Evolutionary conservation across 1,140 invertebrate species (phyloP).

Genomic region (Mactra quadrangularis): DNA sequence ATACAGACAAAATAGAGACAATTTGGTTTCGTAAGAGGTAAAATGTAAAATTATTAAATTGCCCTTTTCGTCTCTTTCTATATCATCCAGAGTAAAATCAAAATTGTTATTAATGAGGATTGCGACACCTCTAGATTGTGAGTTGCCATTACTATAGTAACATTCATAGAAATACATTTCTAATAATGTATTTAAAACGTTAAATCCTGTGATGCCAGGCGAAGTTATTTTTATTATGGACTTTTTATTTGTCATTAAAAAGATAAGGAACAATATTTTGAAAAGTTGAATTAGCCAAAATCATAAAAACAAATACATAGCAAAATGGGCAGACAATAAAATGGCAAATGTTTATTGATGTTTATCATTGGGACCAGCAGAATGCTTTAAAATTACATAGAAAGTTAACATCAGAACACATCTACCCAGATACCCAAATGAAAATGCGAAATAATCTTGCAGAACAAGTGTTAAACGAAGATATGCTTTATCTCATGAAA

Average conservation of each 20-base stretch:
- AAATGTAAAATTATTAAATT: too few species aligned
- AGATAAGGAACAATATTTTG: constrained; percentile 34
- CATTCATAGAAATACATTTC: too few species aligned
- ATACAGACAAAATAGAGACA: too few species aligned
- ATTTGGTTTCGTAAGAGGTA: too few species aligned
- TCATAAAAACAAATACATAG: constrained; percentile 12
- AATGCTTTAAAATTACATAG: constrained; percentile 30
- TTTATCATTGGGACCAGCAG: constrained; percentile 49
- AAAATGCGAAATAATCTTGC: constrained; percentile 61
- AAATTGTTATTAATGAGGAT: too few species aligned
- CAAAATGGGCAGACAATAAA: not conserved
- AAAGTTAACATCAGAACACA: constrained; percentile 44
- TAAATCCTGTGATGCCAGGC: constrained; percentile 3
- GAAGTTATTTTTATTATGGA: constrained; percentile 50
- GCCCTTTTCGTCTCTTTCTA: too few species aligned
- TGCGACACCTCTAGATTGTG: too few species aligned
- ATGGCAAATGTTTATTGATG: constrained; percentile 56
- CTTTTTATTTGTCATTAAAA: constrained; percentile 11
- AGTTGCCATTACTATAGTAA: too few species aligned
- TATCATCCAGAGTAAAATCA: too few species aligned
- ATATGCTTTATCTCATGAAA: constrained; percentile 55
- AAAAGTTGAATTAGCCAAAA: constrained; percentile 15
- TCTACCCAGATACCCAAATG: not conserved
- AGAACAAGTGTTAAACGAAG: constrained; percentile 44
- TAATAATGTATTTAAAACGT: constrained; percentile 1